These are phyloP conservation scores for Onthophagus taurus DNA, from an alignment of 1,140 invertebrate species.

Conservation along the genomic window DNA sequence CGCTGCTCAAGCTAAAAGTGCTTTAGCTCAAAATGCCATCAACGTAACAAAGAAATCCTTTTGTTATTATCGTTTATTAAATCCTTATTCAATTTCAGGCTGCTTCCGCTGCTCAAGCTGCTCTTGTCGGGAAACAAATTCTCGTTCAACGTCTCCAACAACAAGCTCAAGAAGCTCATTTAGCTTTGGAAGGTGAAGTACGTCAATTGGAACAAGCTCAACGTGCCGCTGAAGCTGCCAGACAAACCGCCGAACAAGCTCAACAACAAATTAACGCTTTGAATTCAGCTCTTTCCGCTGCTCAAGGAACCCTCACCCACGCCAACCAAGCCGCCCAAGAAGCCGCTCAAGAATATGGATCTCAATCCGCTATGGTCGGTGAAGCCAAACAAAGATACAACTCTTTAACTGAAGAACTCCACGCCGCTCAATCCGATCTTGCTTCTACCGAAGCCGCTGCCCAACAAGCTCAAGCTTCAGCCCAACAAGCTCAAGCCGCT, in stretches of 20 bases:
- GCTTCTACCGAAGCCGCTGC: conserved; percentile 54
- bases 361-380: conserved; percentile 60
- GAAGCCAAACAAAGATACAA: conserved; percentile 51
- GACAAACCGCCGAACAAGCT: conserved; percentile 53
- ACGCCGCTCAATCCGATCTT: conserved; percentile 55
- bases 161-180: conserved; percentile 52
- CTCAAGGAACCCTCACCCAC: conserved; percentile 55
- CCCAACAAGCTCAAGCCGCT: conserved; percentile 43
- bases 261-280: conserved; percentile 49
- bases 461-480: conserved; percentile 47
- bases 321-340: conserved; percentile 54
- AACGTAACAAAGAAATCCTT: conserved; percentile 37
- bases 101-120: conserved; percentile 58
- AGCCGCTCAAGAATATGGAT: conserved; percentile 54
- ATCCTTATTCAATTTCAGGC: conserved; percentile 19
- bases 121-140: conserved; percentile 51
- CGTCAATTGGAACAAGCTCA: conserved; percentile 57
- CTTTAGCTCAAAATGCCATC: conserved; percentile 54
- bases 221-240: conserved; percentile 50
- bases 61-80: background rate
- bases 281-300: conserved; percentile 52
- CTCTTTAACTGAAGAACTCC: conserved; percentile 50
- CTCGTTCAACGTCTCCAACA: conserved; percentile 54
- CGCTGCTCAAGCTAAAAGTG: conserved; percentile 60
- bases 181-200: conserved; percentile 50